Percentiles rank a stretch among this genome's conserved stretches.
Conservation (phyloP, 2,797 vertebrate species). For the Melanogrammus aeglefinus region DNA sequence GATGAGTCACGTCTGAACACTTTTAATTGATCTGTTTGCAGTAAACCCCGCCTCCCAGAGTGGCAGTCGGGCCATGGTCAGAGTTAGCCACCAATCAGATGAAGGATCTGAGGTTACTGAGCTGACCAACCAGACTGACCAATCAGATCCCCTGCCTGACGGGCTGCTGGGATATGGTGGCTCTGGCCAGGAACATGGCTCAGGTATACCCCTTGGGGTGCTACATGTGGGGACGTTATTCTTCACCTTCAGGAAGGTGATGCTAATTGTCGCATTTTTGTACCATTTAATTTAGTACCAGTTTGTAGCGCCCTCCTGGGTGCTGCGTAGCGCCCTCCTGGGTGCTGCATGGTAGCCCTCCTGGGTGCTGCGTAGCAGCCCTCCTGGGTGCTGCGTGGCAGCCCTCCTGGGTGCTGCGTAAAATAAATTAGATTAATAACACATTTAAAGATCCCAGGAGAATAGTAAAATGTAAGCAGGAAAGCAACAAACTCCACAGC, state of each 20-base stretch:
- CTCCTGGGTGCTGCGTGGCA: neutral
- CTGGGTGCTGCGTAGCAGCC: too few relatives aligned
- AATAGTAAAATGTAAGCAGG: too few relatives aligned
- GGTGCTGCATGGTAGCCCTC: too few relatives aligned
- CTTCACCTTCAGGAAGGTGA: neutral
- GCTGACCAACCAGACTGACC: neutral
- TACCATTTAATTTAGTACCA: neutral
- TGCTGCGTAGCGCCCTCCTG: too few relatives aligned
- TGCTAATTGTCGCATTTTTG: neutral
- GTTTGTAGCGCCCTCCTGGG: neutral
- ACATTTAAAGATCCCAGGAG: too few relatives aligned
- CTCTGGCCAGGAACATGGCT: neutral
- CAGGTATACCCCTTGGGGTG: neutral
- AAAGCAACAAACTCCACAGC: too few relatives aligned
- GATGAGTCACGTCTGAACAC: neutral
- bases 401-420: neutral
- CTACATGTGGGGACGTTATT: neutral
- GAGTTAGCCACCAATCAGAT: slow-evolving; percentile 11
- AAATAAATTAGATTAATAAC: too few relatives aligned
- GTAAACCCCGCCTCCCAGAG: slow-evolving; percentile 47
- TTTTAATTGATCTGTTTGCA: slow-evolving; percentile 21
- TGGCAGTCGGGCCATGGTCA: slow-evolving; percentile 9
- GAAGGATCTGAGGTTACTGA: neutral
- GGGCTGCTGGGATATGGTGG: slow-evolving; percentile 15
- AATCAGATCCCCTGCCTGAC: slow-evolving; percentile 10